Percentiles rank a stretch among this genome's conserved stretches.
phyloP scores from a whole-genome alignment of 2,888 invertebrate species.

The Drosophila planitibia region DNA sequence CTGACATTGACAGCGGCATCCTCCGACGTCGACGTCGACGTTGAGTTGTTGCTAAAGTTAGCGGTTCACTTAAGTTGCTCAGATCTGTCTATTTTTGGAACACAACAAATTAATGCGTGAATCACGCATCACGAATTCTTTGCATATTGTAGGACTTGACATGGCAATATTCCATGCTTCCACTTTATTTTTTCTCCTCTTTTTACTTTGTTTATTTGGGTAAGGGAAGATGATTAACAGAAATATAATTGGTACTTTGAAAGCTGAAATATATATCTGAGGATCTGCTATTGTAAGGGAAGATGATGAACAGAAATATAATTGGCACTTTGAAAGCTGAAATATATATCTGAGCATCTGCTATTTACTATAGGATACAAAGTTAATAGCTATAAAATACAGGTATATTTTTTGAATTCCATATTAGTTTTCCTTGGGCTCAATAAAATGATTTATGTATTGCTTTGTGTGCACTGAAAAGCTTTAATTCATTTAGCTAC shows the following conservation, averaged over 20 bases:
- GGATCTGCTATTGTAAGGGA: background rate
- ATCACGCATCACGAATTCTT: constrained; percentile 62
- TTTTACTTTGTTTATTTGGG: constrained; percentile 6
- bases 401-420: background rate
- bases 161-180: constrained; percentile 39
- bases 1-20: constrained; percentile 68
- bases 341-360: background rate
- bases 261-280: background rate
- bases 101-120: constrained; percentile 45
- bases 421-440: background rate
- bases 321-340: constrained; percentile 17
- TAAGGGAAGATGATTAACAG: constrained; percentile 19
- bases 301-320: constrained; percentile 28
- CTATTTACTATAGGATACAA: too few relatives aligned
- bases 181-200: background rate
- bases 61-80: constrained; percentile 42
- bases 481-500: background rate
- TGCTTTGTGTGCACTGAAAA: background rate
- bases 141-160: constrained; percentile 21
- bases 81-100: constrained; percentile 59
- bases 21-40: constrained; percentile 32
- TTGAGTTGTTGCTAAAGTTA: constrained; percentile 28
- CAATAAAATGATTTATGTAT: background rate
- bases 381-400: background rate
- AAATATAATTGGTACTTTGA: constrained; percentile 28